Conservation (phyloP, 2,797 vertebrate species). For the Galagoides demidoff region DNA sequence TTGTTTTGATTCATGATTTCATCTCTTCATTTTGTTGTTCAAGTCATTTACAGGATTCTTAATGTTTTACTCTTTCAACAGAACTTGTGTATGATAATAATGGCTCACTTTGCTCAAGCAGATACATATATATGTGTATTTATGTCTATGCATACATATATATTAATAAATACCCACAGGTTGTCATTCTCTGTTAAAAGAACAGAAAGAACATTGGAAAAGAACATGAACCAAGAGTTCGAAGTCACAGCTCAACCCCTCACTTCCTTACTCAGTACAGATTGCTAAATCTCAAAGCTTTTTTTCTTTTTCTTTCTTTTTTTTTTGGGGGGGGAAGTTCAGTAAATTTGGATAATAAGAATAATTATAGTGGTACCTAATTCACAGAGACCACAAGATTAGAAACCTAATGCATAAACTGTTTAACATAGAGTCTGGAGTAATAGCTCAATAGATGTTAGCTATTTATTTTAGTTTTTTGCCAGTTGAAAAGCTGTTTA, state of each 20-base stretch:
- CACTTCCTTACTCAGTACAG: neutral
- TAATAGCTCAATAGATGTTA: neutral
- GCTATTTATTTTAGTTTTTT: neutral
- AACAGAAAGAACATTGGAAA: neutral
- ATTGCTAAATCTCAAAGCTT: neutral
- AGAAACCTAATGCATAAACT: neutral
- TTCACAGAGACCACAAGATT: neutral
- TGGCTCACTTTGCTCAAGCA: neutral
- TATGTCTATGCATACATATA: neutral
- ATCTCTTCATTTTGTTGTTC: neutral
- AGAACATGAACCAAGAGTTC: neutral
- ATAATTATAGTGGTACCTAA: neutral
- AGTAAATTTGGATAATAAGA: neutral
- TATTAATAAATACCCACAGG: neutral
- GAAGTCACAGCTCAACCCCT: neutral
- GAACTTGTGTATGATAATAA: neutral
- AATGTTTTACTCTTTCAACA: neutral
- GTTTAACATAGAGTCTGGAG: neutral
- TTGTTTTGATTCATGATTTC: neutral
- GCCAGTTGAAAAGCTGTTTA: constrained; percentile 56
- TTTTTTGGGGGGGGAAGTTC: neutral
- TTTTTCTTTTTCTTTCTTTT: neutral
- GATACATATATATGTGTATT: neutral
- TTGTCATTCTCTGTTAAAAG: neutral
- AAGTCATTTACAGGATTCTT: neutral